A percentile compares a stretch with the other conserved stretches of the same genome.
These are phyloP conservation scores for Orientallactaga bullata DNA, from an alignment of 2,113 vertebrate species.

Conservation along the genomic window DNA sequence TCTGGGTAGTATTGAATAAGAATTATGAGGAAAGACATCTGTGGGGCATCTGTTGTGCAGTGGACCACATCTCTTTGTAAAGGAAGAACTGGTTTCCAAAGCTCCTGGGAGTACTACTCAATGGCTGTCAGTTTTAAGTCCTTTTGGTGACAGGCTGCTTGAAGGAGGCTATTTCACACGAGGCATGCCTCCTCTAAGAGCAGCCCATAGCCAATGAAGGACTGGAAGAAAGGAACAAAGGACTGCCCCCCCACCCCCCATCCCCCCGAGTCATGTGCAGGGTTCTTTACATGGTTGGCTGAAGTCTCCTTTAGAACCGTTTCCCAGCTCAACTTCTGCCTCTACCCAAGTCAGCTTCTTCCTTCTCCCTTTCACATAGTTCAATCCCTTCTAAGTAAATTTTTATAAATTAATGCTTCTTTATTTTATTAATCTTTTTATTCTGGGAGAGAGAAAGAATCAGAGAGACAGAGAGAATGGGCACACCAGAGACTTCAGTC, in stretches of 20 bases:
- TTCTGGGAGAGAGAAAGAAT: too few species aligned
- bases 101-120: not conserved
- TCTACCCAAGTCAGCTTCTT: not conserved
- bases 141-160: not conserved
- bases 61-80: not conserved
- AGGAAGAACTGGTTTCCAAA: not conserved
- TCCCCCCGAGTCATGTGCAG: not conserved
- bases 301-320: not conserved
- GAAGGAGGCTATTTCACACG: not conserved
- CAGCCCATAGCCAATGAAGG: not conserved
- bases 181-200: not conserved
- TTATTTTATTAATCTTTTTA: too few species aligned
- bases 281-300: not conserved
- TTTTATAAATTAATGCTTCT: too few species aligned
- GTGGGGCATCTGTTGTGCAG: not conserved
- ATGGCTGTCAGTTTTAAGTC: not conserved
- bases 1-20: not conserved
- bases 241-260: not conserved
- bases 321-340: not conserved
- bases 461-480: too few species aligned
- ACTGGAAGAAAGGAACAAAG: not conserved
- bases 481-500: too few species aligned
- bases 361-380: not conserved
- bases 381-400: not conserved
- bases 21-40: not conserved